Conservation (phyloP, 2,888 invertebrate genomes). For the Andrena bucephala region DNA sequence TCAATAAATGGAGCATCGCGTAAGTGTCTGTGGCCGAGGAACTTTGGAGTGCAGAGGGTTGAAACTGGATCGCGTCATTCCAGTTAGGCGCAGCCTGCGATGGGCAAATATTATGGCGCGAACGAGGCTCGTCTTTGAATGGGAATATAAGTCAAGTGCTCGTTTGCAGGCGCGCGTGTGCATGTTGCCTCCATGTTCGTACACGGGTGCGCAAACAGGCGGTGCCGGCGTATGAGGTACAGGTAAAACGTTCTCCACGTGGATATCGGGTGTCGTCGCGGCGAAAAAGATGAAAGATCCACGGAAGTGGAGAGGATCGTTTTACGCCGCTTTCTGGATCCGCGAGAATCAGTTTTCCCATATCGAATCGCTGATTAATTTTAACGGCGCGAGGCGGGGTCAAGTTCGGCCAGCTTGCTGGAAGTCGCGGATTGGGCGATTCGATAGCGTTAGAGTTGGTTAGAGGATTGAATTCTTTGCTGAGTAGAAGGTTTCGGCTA, state of each 20-base stretch:
- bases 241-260: conserved; percentile 15
- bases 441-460: neutral
- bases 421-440: too few species aligned
- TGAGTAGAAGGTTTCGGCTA: neutral
- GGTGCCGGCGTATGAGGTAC: neutral
- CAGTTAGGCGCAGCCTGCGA: conserved; percentile 6
- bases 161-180: neutral
- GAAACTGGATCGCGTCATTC: conserved; percentile 34
- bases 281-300: conserved; percentile 44
- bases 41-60: neutral
- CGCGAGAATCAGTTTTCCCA: conserved; percentile 50
- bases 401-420: conserved; percentile 2
- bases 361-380: conserved; percentile 43
- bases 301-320: conserved; percentile 56
- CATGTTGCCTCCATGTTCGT: too few species aligned
- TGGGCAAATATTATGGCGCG: conserved; percentile 19
- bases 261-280: conserved; percentile 45
- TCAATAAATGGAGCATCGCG: too few species aligned
- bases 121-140: conserved; percentile 14
- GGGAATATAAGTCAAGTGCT: conserved; percentile 32
- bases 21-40: too few species aligned
- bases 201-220: neutral
- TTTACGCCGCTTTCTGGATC: conserved; percentile 48
- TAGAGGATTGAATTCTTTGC: neutral
- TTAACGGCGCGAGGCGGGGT: conserved; percentile 17